phyloP scores from a whole-genome alignment of 2,113 vertebrate genomes.

The Mobula birostris region DNA sequence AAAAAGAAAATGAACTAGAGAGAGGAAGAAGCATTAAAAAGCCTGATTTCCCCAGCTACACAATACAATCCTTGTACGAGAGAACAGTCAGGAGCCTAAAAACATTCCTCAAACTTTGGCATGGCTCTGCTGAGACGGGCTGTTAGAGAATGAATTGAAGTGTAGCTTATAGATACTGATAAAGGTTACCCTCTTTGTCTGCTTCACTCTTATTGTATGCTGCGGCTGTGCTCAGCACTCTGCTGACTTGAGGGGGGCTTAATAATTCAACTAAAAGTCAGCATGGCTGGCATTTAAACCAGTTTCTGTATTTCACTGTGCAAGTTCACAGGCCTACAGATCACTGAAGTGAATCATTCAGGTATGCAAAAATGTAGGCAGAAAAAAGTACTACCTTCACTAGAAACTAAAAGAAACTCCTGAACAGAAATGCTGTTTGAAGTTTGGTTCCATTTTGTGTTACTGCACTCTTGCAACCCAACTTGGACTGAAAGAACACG shows the following conservation, averaged over 20 bases:
- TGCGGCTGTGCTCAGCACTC: not conserved
- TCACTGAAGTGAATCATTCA: not conserved
- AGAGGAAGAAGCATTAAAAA: not conserved
- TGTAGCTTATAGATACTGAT: not conserved
- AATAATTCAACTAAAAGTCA: not conserved
- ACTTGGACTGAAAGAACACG: not conserved
- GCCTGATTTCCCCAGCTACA: not conserved
- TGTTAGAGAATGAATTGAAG: not conserved
- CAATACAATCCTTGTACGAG: not conserved
- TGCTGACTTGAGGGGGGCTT: not conserved
- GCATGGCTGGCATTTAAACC: slow-evolving; percentile 27
- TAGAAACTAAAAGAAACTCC: not conserved
- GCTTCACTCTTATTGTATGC: not conserved
- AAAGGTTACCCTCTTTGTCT: not conserved
- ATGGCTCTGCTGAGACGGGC: not conserved
- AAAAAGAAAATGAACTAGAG: not conserved
- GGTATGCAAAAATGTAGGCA: not conserved
- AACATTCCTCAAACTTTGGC: not conserved
- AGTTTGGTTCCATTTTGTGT: not conserved
- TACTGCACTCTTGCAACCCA: not conserved
- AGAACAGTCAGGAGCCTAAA: not conserved
- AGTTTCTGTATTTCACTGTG: slow-evolving; percentile 42
- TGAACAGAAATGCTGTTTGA: not conserved
- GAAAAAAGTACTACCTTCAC: not conserved
- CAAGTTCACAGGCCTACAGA: slow-evolving; percentile 40